Conservation (phyloP, 1,140 invertebrate species). For the Semibalanus balanoides region DNA sequence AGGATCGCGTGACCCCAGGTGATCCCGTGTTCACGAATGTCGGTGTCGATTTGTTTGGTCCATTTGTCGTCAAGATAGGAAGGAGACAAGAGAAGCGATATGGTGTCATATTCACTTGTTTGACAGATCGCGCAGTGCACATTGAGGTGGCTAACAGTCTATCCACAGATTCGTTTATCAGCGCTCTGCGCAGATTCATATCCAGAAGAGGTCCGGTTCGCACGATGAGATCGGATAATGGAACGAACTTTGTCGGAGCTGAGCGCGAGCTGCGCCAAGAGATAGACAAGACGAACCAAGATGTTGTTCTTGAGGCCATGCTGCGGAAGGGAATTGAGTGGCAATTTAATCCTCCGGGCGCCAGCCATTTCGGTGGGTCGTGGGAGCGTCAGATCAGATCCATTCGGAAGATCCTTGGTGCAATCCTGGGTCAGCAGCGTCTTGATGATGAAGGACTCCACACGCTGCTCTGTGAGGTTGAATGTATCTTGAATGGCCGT, state of each 20-base stretch:
- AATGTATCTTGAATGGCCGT: constrained; percentile 15
- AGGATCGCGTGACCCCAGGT: constrained; percentile 9
- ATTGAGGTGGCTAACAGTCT: constrained; percentile 22
- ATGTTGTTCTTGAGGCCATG: constrained; percentile 9
- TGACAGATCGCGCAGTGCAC: constrained; percentile 22
- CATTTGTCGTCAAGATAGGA: constrained; percentile 17
- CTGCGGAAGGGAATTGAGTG: constrained; percentile 17
- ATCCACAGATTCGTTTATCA: constrained; percentile 22
- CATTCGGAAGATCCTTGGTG: constrained; percentile 13
- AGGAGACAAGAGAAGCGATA: constrained; percentile 17
- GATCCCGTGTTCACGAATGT: constrained; percentile 10
- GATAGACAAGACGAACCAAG: constrained; percentile 18
- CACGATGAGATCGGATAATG: constrained; percentile 24
- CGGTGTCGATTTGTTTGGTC: constrained; percentile 23
- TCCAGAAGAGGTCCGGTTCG: constrained; percentile 20
- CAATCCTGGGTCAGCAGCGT: constrained; percentile 8
- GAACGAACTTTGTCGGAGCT: constrained; percentile 24
- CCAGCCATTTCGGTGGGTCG: constrained; percentile 19
- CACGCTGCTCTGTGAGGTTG: constrained; percentile 16
- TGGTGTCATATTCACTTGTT: constrained; percentile 23
- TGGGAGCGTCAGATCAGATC: constrained; percentile 20
- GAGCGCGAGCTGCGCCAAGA: constrained; percentile 18
- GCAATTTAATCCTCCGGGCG: constrained; percentile 19
- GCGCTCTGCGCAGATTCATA: constrained; percentile 24
- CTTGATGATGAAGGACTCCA: constrained; percentile 16